phyloP scores from a whole-genome alignment of 2,797 vertebrate species.

The Zalophus californianus region DNA sequence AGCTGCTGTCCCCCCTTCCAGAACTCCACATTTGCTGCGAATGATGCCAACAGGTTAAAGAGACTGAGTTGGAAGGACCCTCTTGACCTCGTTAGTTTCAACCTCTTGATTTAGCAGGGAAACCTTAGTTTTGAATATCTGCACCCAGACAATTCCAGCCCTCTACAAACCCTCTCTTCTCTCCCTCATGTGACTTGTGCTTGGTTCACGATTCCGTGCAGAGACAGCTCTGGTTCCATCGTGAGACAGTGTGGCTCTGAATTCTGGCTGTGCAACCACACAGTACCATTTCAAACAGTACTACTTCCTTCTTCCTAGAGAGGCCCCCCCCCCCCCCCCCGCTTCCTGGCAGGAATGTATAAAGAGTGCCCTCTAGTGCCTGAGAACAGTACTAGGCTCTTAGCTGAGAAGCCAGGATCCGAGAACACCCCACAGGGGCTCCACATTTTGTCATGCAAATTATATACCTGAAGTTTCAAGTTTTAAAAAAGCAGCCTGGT shows the following conservation, averaged over 20 bases:
- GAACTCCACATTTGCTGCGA: accelerated
- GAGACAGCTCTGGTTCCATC: neutral
- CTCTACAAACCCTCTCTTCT: neutral
- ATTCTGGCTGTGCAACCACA: neutral
- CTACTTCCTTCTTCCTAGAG: constrained; percentile 74
- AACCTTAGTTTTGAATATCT: neutral
- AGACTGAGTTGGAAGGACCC: neutral
- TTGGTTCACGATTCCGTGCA: neutral
- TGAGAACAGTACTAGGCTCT: neutral
- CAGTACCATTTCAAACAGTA: neutral
- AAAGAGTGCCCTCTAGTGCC: constrained; percentile 49
- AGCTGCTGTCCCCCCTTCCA: neutral
- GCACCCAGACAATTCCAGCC: neutral
- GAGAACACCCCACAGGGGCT: accelerated
- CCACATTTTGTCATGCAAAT: neutral
- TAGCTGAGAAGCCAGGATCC: accelerated
- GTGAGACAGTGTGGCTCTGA: neutral
- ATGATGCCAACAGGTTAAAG: neutral
- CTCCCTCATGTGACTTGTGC: neutral
- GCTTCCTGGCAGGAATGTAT: neutral
- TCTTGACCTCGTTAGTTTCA: neutral
- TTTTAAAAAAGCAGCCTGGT: neutral
- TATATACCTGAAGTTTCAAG: neutral
- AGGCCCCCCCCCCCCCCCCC: neutral
- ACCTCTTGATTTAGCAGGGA: neutral